A percentile compares a stretch with the other conserved stretches of the same genome.
These are phyloP conservation scores for Echinarachnius parma DNA, from an alignment of 53 echinoderm and acorn worm genomes.

Conservation along the genomic window DNA sequence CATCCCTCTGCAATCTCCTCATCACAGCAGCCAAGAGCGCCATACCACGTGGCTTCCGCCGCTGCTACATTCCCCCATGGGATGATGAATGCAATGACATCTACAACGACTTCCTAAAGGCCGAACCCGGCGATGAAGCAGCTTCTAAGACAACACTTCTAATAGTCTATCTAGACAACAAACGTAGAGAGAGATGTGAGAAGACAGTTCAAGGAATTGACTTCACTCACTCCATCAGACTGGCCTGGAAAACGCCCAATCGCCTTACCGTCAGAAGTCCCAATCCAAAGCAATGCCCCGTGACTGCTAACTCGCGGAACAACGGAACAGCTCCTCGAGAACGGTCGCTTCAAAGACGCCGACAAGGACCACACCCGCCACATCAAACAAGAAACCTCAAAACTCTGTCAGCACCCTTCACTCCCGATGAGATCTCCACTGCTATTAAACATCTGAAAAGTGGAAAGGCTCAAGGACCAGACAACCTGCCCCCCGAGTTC, in stretches of 20 bases:
- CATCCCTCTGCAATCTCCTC: constrained; percentile 16
- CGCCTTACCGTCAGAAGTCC: constrained; percentile 25
- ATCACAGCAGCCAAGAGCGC: not conserved
- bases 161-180: constrained; percentile 25
- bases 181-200: constrained; percentile 15
- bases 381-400: not conserved
- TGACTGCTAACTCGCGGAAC: not conserved
- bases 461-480: constrained; percentile 42
- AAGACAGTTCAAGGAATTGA: constrained; percentile 9
- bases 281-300: constrained; percentile 11
- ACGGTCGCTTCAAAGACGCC: not conserved
- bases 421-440: not conserved
- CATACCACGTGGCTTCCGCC: constrained; percentile 14
- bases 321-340: constrained; percentile 10
- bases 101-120: constrained; percentile 9
- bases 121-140: constrained; percentile 25
- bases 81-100: constrained; percentile 35
- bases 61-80: constrained; percentile 19
- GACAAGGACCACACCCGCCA: too few species aligned
- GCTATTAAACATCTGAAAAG: constrained; percentile 5
- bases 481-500: constrained; percentile 31
- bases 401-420: constrained; percentile 6
- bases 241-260: constrained; percentile 15
- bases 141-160: constrained; percentile 6
- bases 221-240: constrained; percentile 36